Conservation (phyloP, 2,888 invertebrate genomes). For the Arenicola marina region DNA sequence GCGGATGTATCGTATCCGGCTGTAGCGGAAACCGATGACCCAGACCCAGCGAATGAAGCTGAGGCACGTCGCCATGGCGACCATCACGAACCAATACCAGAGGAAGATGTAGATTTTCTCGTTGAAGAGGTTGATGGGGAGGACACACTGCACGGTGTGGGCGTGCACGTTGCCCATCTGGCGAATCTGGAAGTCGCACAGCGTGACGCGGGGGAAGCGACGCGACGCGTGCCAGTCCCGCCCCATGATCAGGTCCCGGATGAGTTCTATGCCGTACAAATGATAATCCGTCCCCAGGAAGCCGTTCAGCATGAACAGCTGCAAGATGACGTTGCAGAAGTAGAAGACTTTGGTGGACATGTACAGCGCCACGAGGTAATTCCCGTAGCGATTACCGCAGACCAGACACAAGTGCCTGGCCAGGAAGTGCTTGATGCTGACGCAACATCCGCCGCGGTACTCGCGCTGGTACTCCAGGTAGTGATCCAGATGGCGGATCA, state of each 20-base stretch:
- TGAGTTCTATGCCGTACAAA: slow-evolving; percentile 62
- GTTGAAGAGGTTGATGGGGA: slow-evolving; percentile 48
- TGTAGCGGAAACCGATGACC: slow-evolving; percentile 58
- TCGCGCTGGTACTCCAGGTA: slow-evolving; percentile 59
- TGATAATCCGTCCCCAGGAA: slow-evolving; percentile 63
- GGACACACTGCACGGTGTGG: slow-evolving; percentile 61
- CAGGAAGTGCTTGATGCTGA: slow-evolving; percentile 54
- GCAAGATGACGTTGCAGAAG: slow-evolving; percentile 62
- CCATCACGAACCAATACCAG: slow-evolving; percentile 65
- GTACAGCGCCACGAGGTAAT: slow-evolving; percentile 63
- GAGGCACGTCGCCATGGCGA: slow-evolving; percentile 60
- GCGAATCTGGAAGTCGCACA: slow-evolving; percentile 61
- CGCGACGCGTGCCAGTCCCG: slow-evolving; percentile 54
- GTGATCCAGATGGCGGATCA: slow-evolving; percentile 64
- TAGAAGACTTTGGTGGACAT: slow-evolving; percentile 62
- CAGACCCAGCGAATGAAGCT: slow-evolving; percentile 63
- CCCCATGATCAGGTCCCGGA: slow-evolving; percentile 62
- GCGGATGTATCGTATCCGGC: slow-evolving; percentile 59
- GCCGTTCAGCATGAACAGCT: slow-evolving; percentile 63
- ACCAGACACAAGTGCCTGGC: slow-evolving; percentile 58
- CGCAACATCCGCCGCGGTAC: slow-evolving; percentile 59
- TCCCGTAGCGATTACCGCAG: slow-evolving; percentile 61
- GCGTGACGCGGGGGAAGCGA: slow-evolving; percentile 59
- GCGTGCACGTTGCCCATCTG: slow-evolving; percentile 61
- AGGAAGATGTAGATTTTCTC: slow-evolving; percentile 63